These are phyloP conservation scores for Exocentrus adspersus DNA, from an alignment of 2,888 invertebrate genomes.

Conservation along the genomic window DNA sequence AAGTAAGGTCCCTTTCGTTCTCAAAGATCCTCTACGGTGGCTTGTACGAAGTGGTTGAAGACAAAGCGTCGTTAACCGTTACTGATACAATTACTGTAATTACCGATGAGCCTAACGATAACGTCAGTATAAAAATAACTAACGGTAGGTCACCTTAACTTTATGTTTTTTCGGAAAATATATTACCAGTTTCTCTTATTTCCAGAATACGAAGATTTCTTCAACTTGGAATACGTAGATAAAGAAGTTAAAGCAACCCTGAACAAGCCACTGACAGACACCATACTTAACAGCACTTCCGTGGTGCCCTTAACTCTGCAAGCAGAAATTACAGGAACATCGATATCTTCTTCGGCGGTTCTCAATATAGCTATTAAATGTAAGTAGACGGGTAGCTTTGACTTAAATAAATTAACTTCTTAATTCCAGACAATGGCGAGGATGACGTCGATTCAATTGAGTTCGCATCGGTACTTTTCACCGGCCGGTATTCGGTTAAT, in stretches of 20 bases:
- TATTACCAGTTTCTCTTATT: too few species aligned
- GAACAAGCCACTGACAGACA: constrained; percentile 27
- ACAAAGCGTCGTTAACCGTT: constrained; percentile 4
- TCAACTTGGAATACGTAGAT: constrained; percentile 10
- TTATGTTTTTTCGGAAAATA: too few species aligned
- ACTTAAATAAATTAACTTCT: background rate
- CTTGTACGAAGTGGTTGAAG: constrained; percentile 13
- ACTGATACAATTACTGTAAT: constrained; percentile 7
- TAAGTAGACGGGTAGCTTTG: too few species aligned
- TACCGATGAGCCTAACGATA: constrained; percentile 11
- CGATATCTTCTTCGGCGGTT: constrained; percentile 31
- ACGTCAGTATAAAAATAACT: constrained; percentile 12
- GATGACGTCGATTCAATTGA: constrained; percentile 16
- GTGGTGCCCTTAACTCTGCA: constrained; percentile 37
- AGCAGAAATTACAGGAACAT: constrained; percentile 27
- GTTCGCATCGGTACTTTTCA: constrained; percentile 33
- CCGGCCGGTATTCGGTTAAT: constrained; percentile 33
- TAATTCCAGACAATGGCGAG: background rate
- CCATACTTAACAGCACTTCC: constrained; percentile 19
- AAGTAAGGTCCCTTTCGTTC: constrained; percentile 5
- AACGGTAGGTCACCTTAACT: constrained; percentile 18
- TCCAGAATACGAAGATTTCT: constrained; percentile 31
- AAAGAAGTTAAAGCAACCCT: constrained; percentile 9
- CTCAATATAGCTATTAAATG: constrained; percentile 28
- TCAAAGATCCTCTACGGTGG: constrained; percentile 25